These are phyloP conservation scores for Plebejus melissa DNA, from an alignment of 2,888 invertebrate species.

Conservation along the genomic window DNA sequence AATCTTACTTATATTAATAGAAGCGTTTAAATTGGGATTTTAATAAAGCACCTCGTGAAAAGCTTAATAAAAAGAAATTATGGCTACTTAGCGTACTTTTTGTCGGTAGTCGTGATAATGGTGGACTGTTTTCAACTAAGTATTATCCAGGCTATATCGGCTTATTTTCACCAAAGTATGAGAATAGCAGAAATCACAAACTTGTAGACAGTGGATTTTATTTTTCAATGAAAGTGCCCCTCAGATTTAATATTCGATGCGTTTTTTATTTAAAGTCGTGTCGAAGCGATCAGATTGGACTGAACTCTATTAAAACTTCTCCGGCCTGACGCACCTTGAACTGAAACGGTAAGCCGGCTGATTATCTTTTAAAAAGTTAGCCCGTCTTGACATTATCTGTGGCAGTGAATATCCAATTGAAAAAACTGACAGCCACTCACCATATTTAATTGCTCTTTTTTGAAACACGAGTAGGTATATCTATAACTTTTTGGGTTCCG, in stretches of 20 bases:
- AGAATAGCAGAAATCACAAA: neutral
- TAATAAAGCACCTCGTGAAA: neutral
- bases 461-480: neutral
- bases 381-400: slow-evolving; percentile 67
- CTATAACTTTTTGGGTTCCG: slow-evolving; percentile 7
- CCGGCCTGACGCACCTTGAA: slow-evolving; percentile 69
- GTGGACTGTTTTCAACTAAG: neutral
- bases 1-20: slow-evolving; percentile 24
- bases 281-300: slow-evolving; percentile 63
- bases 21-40: slow-evolving; percentile 15
- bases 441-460: slow-evolving; percentile 22
- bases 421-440: slow-evolving; percentile 56
- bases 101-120: neutral
- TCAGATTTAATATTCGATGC: slow-evolving; percentile 34
- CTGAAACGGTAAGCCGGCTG: slow-evolving; percentile 76
- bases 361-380: slow-evolving; percentile 61
- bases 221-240: slow-evolving; percentile 6
- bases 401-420: slow-evolving; percentile 76
- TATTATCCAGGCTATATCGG: neutral
- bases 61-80: slow-evolving; percentile 12
- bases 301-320: slow-evolving; percentile 75
- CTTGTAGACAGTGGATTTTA: neutral
- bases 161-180: neutral
- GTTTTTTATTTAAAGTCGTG: slow-evolving; percentile 60
- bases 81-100: neutral